Evolutionary conservation across 2,888 invertebrate species (phyloP).

Genomic region (Calliscelio sp.): DNA sequence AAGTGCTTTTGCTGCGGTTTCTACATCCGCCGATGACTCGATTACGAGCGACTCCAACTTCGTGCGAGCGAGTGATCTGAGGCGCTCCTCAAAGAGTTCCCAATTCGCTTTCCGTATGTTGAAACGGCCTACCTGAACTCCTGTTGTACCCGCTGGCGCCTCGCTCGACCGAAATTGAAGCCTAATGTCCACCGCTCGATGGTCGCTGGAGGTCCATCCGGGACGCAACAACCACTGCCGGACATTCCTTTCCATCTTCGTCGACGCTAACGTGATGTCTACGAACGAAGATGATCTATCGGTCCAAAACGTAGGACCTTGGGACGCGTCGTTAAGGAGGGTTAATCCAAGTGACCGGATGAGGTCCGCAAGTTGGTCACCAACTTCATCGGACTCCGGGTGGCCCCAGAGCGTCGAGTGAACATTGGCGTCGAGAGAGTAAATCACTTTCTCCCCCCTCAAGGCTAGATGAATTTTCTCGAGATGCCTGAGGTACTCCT

Average conservation of each 20-base stretch:
- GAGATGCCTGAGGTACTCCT: neutral
- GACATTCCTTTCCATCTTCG: no score
- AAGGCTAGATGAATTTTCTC: neutral
- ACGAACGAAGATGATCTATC: neutral
- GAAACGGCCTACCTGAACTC: no score
- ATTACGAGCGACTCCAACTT: constrained; percentile 44
- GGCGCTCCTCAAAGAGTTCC: constrained; percentile 44
- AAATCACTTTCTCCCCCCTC: neutral
- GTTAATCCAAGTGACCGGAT: neutral
- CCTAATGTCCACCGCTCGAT: no score
- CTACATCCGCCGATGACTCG: constrained; percentile 27
- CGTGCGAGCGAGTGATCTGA: constrained; percentile 16
- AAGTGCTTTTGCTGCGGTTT: constrained; percentile 39
- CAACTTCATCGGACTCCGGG: neutral
- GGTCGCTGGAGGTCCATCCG: no score
- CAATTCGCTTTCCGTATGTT: constrained; percentile 57
- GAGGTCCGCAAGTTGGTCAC: neutral
- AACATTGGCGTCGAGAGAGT: neutral
- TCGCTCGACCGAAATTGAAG: no score
- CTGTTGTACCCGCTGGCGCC: no score
- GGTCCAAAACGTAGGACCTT: neutral
- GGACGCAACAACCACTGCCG: no score
- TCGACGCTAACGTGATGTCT: neutral
- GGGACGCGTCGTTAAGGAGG: neutral
- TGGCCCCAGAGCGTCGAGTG: neutral